Evolutionary conservation across 2,113 vertebrate genomes (phyloP).

Genomic region (Anser brachyrhynchus): DNA sequence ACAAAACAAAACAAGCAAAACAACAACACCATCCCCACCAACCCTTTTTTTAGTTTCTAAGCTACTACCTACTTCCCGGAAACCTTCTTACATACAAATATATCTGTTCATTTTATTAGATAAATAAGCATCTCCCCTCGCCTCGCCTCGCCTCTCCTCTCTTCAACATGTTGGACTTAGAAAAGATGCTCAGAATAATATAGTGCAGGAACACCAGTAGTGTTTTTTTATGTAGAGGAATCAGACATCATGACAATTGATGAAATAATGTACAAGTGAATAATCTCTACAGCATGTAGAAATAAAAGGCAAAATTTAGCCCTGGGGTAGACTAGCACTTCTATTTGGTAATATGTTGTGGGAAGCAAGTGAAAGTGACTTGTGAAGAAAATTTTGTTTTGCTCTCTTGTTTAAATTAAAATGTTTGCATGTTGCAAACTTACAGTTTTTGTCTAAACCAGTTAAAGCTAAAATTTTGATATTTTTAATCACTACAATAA

Average conservation of each 20-base stretch:
- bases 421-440: not conserved
- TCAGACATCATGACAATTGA: fast-evolving
- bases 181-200: not conserved
- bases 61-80: not conserved
- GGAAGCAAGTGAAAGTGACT: not conserved
- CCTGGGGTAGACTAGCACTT: not conserved
- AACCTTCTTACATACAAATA: not conserved
- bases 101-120: not conserved
- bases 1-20: not conserved
- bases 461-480: not conserved
- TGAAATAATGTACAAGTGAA: not conserved
- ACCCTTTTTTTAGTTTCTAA: not conserved
- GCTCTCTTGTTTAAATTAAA: not conserved
- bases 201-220: fast-evolving
- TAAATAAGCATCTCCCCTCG: not conserved
- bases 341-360: not conserved
- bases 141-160: too few species aligned
- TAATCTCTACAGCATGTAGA: not conserved
- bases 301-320: not conserved
- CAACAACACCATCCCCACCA: not conserved
- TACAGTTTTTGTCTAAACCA: not conserved
- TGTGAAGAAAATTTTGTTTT: not conserved
- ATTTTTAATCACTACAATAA: not conserved
- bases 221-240: not conserved
- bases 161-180: not conserved